phyloP scores from a whole-genome alignment of 2,797 vertebrate genomes.

The Dromococcyx pavoninus region DNA sequence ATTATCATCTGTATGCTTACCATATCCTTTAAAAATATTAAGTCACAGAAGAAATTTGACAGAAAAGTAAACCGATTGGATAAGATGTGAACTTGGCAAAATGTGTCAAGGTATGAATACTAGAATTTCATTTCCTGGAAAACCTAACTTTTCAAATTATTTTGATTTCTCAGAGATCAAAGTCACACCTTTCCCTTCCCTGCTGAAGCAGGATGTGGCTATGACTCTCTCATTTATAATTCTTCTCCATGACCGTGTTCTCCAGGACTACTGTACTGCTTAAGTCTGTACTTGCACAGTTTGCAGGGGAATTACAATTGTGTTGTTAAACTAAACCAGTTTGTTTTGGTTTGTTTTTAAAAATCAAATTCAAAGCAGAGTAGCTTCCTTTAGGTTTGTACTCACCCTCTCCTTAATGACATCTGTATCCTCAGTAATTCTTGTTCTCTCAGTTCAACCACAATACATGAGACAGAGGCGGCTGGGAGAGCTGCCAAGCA shows the following conservation, averaged over 20 bases:
- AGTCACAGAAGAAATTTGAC: background rate
- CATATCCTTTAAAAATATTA: background rate
- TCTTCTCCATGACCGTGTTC: accelerated
- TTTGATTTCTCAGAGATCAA: background rate
- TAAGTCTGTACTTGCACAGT: background rate
- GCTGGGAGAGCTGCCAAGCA: background rate
- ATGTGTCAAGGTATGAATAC: background rate
- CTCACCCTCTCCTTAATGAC: background rate
- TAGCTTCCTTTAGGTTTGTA: background rate
- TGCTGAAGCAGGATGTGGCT: background rate
- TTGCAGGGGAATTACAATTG: background rate
- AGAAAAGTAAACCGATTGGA: background rate
- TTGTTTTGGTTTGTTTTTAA: background rate
- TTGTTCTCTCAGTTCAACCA: background rate
- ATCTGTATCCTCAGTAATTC: background rate
- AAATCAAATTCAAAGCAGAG: background rate
- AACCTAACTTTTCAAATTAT: background rate
- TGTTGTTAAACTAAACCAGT: background rate
- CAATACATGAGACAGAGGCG: background rate
- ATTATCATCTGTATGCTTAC: background rate
- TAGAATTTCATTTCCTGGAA: background rate
- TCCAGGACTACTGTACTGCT: background rate
- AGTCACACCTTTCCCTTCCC: background rate
- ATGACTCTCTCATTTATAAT: background rate
- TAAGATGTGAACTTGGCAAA: background rate